Evolutionary conservation across 1,140 invertebrate genomes (phyloP), one percentile per base, ranked within the genome.

Genomic region (Drosophila santomea): DNA sequence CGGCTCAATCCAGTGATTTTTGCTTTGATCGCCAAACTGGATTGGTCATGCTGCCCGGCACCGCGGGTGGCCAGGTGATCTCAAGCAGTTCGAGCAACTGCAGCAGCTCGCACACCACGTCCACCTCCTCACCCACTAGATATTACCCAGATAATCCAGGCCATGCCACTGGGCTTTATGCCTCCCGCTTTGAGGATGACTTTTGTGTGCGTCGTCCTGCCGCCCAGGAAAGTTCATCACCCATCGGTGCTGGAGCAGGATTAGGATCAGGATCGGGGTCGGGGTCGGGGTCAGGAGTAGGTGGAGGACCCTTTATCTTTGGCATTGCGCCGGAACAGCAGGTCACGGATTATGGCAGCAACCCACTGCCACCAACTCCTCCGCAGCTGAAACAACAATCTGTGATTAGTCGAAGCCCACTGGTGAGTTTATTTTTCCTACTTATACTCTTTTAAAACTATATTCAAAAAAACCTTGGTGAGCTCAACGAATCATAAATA

Each of bases 161-260:
- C 8, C 3, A 51, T 23, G 7, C 11, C 14, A 35, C 12, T 11
- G 14, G 20, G 3, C 28, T 35, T 1, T 51, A 80, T 52, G 47
- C 75, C 32, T 91, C 84, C 43, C 78, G 88, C 20, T 91, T 91
- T 44, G 90, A 91, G 72, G 90, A 91, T 50, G 90, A 91, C 54
- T 91, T 91, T 20, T 91, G 90, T 48, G 68, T 60, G 64, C 84
- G 88, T 32, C 68, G 51, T 17, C 28, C 32, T 10, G 76, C 35
- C n/a, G 10, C 17, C 8, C 25, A 6, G 32, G 50, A 52, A 0
- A 20, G 5, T 2, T 20, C 44, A n/a, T 25, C 72, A 1, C 38
- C 36, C 45, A 2, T 28, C 11, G 3, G 0, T 5, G 39, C n/a
- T 4, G 17, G 14, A 11, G 54, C 51, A 12, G 85, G 90, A 35